Evolutionary conservation across 64 coral and sea anemone species (phyloP), one percentile per base, ranked within the genome.

Genomic region (Pachyseris speciosa): DNA sequence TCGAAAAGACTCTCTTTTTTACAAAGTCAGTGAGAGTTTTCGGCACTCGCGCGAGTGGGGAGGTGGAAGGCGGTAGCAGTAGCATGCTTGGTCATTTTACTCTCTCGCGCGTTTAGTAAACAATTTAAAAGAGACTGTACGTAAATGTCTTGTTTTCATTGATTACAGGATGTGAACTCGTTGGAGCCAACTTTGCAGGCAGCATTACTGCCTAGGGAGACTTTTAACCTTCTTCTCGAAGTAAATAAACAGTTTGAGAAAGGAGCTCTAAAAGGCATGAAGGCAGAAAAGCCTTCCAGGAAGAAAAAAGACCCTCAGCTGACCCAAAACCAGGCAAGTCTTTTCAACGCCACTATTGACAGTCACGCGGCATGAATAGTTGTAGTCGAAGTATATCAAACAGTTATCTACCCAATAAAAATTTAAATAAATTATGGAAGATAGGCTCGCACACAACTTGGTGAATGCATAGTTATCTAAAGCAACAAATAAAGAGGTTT

Each of bases 181-280:
- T 16, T 90, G 10, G 74, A 90, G 16, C 87, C 59, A 7, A 90
- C 74, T 0, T 80, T 90, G 13, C 74, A 80, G 74, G 64, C 39
- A 32, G 87, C 74, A 34, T 26, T 80, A 25, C 58, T 90, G 25
- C 26, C 73, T 4, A 90, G 67, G n/a, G 0, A 20, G 19, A 41
- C 28, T 0, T 80, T 42, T 74, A 61, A 90, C 2, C 34, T 68
- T 1, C 66, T 90, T 37, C 17, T 47, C 0, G 20, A 79, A 19
- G 87, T 48, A 2, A 58, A 28, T 22, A 37, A 90, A 19, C 13
- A 48, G 59, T 90, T 79, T 32, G 34, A 44, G 1, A 12, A 2
- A 4, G 33, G 22, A 2, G 31, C 76, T 15, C 37, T 90, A 7
- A 79, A 61, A 22, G 87, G 61, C 0, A 64, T 34, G 42, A 52